These are phyloP conservation scores for Branchinecta lynchi DNA, from an alignment of 1,140 invertebrate genomes.

Conservation along the genomic window DNA sequence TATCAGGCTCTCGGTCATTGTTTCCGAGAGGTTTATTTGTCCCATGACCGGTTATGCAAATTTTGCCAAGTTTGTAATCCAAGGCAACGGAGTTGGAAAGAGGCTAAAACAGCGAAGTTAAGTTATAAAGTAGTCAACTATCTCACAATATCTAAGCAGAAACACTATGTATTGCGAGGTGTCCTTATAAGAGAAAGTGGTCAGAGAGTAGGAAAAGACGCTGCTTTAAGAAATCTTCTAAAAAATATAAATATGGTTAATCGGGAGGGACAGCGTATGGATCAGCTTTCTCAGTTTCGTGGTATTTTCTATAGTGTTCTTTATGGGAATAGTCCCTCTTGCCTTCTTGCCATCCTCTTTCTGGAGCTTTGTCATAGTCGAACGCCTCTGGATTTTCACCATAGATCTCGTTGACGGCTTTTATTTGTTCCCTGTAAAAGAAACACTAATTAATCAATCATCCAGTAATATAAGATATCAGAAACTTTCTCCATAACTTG, in stretches of 20 bases:
- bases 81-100: no score
- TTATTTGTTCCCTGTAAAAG: constrained; percentile 47
- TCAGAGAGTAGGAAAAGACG: constrained; percentile 12
- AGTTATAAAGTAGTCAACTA: no score
- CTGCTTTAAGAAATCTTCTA: constrained; percentile 25
- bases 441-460: background rate
- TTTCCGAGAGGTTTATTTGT: no score
- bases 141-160: no score
- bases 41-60: no score
- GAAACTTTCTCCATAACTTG: no score
- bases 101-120: no score
- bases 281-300: constrained; percentile 46
- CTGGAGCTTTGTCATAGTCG: constrained; percentile 55
- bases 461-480: no score
- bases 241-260: constrained; percentile 6
- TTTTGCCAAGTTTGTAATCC: no score
- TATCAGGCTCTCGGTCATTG: no score
- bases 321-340: constrained; percentile 62
- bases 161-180: no score
- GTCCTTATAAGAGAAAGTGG: background rate
- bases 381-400: constrained; percentile 47
- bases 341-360: constrained; percentile 59
- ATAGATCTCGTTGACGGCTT: constrained; percentile 46
- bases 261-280: constrained; percentile 49
- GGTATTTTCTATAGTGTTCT: constrained; percentile 53